Base-by-base conservation (phyloP, 2,888 invertebrate genomes). In the Volucella inanis region DNA sequence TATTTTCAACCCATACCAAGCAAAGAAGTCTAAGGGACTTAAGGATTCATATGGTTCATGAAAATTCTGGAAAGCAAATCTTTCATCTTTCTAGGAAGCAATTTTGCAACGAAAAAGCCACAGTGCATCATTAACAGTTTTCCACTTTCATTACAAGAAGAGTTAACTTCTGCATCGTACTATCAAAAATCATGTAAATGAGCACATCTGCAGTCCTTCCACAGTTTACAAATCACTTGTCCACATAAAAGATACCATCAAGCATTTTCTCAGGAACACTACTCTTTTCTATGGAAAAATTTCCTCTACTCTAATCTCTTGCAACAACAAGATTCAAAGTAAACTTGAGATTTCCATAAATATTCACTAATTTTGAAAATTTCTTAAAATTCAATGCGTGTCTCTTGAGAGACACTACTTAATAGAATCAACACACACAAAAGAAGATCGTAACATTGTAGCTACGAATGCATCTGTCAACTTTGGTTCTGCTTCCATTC, bases 261-360 rank as follows among this genome's bases (percentile, higher is more conserved):
- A 62, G 8, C 12, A 67, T 41, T 78, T 79, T 22, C 49, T 18
- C 9, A 49, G 54, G 47, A 78, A 70, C 47, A 43, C 49, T 43
- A 4, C 55, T 45, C n/a, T 31, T 31, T 68, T 68, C 55, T 45
- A 15, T 3, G 11, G 67, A 68, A 68, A 45, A 54, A 54, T 31
- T 54, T 50, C 41, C 71, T 71, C 49, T 0, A 71, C 49, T 59
- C 59, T 71, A 59, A 71, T 80, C 74, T 68, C 55, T 31, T 50
- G 75, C 55, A 22, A 64, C 54, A 62, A 80, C 49, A 80, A 62
- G 61, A 68, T 59, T 52, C 47, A 70, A 67, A 74, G 47, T 39
- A 74, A 74, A 78, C 68, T 78, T 8, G 11, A 10, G 71, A 72
- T 67, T 82, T 82, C 67, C 71, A 71, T 59, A 82, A 82, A 82